A percentile compares a stretch with the other conserved stretches of the same genome.
phyloP scores from a whole-genome alignment of 2,113 vertebrate species.

The Ahaetulla prasina region DNA sequence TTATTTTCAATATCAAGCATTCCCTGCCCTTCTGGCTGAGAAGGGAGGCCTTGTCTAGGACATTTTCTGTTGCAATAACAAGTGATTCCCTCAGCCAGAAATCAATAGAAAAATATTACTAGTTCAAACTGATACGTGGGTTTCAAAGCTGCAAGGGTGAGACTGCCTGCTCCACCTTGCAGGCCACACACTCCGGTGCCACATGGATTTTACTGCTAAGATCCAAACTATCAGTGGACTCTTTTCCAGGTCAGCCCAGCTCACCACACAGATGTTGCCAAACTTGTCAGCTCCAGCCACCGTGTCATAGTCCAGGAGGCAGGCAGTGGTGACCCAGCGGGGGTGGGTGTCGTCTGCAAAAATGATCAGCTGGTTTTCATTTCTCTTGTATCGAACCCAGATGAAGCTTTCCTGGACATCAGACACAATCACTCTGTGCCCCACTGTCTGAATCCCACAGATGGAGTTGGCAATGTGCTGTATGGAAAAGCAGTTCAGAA shows the following conservation, averaged over 20 bases:
- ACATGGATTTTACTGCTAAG: not conserved
- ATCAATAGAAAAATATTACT: not conserved
- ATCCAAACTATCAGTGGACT: not conserved
- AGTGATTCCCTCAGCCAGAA: not conserved
- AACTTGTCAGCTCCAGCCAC: constrained; percentile 98
- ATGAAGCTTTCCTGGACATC: constrained; percentile 97
- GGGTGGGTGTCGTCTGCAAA: constrained; percentile 97
- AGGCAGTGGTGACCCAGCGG: constrained; percentile 94
- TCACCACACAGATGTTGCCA: constrained; percentile 95
- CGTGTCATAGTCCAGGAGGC: constrained; percentile 93
- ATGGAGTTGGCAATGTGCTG: constrained; percentile 96
- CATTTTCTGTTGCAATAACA: not conserved
- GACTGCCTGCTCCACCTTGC: not conserved
- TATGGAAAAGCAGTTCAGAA: constrained; percentile 7
- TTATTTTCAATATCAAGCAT: not conserved
- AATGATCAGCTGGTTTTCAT: constrained; percentile 98
- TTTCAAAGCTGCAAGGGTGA: not conserved
- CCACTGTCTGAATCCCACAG: constrained; percentile 90
- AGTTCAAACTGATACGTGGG: not conserved
- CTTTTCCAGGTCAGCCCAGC: not conserved
- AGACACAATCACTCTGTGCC: constrained; percentile 91
- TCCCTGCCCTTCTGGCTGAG: not conserved
- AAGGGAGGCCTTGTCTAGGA: not conserved
- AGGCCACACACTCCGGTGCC: not conserved
- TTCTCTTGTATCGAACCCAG: constrained; percentile 95